Evolutionary conservation across 2,797 vertebrate species (phyloP).

Genomic region (Stomatorhinus walkeri): DNA sequence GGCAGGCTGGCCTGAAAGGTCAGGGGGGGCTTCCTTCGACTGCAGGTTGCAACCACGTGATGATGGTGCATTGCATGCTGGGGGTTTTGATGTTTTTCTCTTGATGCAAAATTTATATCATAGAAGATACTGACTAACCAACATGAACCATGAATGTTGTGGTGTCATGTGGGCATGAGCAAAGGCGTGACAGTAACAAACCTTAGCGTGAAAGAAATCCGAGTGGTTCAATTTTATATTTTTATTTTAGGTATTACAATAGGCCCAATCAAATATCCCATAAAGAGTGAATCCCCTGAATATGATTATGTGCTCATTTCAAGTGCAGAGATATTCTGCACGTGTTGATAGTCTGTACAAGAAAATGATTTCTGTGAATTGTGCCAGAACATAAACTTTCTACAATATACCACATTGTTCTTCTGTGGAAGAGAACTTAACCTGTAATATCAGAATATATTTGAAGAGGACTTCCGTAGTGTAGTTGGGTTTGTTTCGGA

Average conservation of each 20-base stretch:
- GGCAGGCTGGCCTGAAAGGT: not conserved
- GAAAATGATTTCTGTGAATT: not conserved
- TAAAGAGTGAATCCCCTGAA: not conserved
- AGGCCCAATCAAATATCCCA: not conserved
- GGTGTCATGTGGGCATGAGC: not conserved
- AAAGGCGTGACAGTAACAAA: not conserved
- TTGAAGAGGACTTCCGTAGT: not conserved
- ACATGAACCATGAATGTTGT: not conserved
- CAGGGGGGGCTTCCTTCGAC: not conserved
- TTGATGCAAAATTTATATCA: not conserved
- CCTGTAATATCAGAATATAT: not conserved
- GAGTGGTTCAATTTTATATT: not conserved
- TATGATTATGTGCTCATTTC: not conserved
- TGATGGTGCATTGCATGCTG: not conserved
- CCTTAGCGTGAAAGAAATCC: not conserved
- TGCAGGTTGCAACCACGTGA: not conserved
- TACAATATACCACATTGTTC: not conserved
- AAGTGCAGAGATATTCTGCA: not conserved
- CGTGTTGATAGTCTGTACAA: not conserved
- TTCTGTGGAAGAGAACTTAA: not conserved
- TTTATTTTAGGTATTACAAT: too few relatives aligned
- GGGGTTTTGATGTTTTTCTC: not conserved
- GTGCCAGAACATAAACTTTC: not conserved
- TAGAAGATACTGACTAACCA: not conserved
- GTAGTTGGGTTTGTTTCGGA: not conserved